Conservation (phyloP, 2,888 invertebrate genomes). For the Leptopilina syphax region DNA sequence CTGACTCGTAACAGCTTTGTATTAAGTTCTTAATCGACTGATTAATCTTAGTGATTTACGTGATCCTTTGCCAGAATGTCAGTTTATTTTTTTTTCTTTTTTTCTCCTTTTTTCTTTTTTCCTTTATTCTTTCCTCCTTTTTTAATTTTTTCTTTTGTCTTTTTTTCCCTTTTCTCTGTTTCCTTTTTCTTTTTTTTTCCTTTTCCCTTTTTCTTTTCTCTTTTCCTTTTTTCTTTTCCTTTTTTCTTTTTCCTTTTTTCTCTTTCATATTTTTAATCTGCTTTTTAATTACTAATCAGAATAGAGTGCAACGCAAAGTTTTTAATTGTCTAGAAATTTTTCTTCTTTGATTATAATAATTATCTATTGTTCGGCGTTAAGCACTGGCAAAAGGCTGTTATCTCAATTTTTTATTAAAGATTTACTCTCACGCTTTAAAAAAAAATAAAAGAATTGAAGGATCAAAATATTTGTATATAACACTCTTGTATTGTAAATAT, state of each 20-base stretch:
- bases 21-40: slow-evolving; percentile 40
- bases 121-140: not conserved
- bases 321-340: slow-evolving; percentile 31
- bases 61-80: slow-evolving; percentile 28
- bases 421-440: slow-evolving; percentile 6
- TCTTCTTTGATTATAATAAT: not conserved
- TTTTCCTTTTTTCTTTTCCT: not conserved
- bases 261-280: not conserved
- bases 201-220: not conserved
- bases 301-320: slow-evolving; percentile 22
- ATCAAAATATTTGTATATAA: slow-evolving; percentile 41
- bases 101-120: not conserved
- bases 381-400: slow-evolving; percentile 20
- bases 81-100: not conserved
- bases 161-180: not conserved
- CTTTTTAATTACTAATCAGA: not conserved
- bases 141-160: not conserved
- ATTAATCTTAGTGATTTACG: slow-evolving; percentile 39
- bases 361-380: slow-evolving; percentile 16
- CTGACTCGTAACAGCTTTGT: slow-evolving; percentile 37
- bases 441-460: slow-evolving; percentile 22
- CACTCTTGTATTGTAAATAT: slow-evolving; percentile 38
- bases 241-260: not conserved
- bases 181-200: not conserved
- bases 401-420: not conserved